Conservation (phyloP, 2,888 invertebrate genomes). For the Apantesis nais region DNA sequence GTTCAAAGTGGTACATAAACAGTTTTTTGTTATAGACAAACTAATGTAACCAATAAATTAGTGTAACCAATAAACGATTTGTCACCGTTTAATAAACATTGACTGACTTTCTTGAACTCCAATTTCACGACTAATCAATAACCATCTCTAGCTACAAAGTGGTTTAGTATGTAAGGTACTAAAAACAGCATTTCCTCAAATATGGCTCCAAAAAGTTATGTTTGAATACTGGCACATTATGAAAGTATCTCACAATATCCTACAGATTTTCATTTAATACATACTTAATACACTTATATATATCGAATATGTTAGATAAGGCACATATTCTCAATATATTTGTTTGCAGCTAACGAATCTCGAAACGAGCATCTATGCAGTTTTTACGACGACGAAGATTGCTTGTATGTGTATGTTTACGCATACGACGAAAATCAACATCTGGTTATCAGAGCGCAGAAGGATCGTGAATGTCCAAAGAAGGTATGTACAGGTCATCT, state of each 20-base stretch:
- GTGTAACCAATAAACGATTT: too few relatives aligned
- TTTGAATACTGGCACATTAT: too few relatives aligned
- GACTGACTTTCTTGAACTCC: too few relatives aligned
- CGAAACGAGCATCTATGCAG: constrained; percentile 93
- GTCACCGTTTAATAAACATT: too few relatives aligned
- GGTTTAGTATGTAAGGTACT: too few relatives aligned
- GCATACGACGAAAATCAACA: constrained; percentile 89
- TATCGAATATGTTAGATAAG: neutral
- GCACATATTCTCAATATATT: constrained; percentile 11
- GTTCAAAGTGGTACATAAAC: too few relatives aligned
- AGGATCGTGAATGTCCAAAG: constrained; percentile 94
- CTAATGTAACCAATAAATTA: too few relatives aligned
- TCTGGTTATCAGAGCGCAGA: constrained; percentile 91
- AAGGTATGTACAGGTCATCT: constrained; percentile 78
- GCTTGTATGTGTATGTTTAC: constrained; percentile 95
- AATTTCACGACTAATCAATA: too few relatives aligned
- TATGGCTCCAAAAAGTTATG: too few relatives aligned
- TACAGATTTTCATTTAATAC: neutral
- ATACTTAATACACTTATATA: neutral
- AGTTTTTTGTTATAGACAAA: too few relatives aligned
- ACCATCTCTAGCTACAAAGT: too few relatives aligned
- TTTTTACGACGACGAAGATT: constrained; percentile 95
- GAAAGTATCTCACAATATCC: neutral
- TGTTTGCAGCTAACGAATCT: constrained; percentile 88
- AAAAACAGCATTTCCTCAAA: too few relatives aligned